phyloP scores from a whole-genome alignment of 2,797 vertebrate species.

The Philypnodon macrostomus region DNA sequence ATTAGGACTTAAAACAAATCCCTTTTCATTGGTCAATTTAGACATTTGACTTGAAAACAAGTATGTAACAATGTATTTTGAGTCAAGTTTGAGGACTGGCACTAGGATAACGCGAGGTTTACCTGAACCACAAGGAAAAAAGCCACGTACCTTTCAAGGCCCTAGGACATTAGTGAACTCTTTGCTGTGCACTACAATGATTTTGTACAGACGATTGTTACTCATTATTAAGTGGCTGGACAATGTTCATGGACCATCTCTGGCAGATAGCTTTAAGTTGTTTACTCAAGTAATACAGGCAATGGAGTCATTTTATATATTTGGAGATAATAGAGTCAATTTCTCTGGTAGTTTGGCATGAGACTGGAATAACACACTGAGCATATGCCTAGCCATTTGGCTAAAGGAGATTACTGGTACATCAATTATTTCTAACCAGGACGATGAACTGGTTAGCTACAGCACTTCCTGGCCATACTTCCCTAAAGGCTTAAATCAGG shows the following conservation, averaged over 20 bases:
- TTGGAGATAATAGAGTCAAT: background rate
- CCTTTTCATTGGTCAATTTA: too few species aligned
- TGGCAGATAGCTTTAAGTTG: background rate
- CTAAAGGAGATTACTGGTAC: constrained; percentile 49
- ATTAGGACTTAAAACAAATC: too few species aligned
- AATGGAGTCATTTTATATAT: background rate
- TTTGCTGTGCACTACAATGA: background rate
- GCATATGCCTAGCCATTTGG: constrained; percentile 59
- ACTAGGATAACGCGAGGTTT: constrained; percentile 11
- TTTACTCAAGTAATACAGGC: background rate
- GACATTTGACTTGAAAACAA: too few species aligned
- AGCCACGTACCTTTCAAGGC: too few species aligned
- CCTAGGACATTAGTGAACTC: constrained; percentile 1
- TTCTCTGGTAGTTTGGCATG: too few species aligned
- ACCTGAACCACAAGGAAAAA: constrained; percentile 21
- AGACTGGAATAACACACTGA: constrained; percentile 8
- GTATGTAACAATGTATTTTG: constrained; percentile 8
- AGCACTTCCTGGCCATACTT: constrained; percentile 1
- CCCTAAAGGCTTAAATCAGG: background rate
- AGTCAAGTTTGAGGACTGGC: background rate
- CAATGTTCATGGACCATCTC: background rate
- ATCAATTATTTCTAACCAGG: constrained; percentile 52
- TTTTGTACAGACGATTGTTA: background rate
- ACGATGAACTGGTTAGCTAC: constrained; percentile 25
- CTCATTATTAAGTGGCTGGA: background rate